Base-by-base conservation (phyloP, 2,888 invertebrate genomes). In the Neoaliturus tenellus region DNA sequence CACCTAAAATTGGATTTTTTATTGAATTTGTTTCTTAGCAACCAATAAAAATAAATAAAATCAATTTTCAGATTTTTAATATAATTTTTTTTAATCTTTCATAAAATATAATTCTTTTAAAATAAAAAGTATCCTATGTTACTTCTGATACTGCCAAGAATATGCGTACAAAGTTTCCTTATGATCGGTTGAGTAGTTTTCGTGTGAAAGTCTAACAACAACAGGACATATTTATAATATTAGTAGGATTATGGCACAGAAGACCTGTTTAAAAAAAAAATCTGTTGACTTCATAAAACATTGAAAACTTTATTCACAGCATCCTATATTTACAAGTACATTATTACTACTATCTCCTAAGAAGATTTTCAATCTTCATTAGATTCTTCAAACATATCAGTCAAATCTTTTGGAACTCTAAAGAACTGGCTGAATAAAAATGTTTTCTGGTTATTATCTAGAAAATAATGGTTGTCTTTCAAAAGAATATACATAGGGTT, bases 301-400 rank as follows among this genome's bases (percentile, higher is more conserved):
- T n/a, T n/a, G n/a, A n/a, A n/a, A n/a, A n/a, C n/a, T n/a, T n/a
- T n/a, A n/a, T n/a, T n/a, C n/a, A n/a, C n/a, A n/a, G n/a, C n/a
- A n/a, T n/a, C n/a, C n/a, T n/a, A n/a, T n/a, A n/a, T 51, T 8
- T 8, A 17, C 17, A 51, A 23, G 51, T 20, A 10, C 23, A 5
- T 4, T 10, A 41, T 39, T 28, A 39, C 35, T 20, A n/a, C 44
- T 17, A 8, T 51, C 17, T 4, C 35, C 6, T 35, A 20, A n/a
- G 25, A 10, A 35, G 4, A 14, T 5, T 4, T 75, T 25, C 6
- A 31, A 67, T 88, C 86, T 12, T 87, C 86, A 83, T 88, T 87
- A 84, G 87, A 89, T 84, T 88, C 86, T 12, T 90, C 90, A 81
- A 90, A 85, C 90, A 91, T 89, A 51, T 90, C 89, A 87, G 89